Evolutionary conservation across 2,113 vertebrate species (phyloP).

Genomic region (Casuarius casuarius): DNA sequence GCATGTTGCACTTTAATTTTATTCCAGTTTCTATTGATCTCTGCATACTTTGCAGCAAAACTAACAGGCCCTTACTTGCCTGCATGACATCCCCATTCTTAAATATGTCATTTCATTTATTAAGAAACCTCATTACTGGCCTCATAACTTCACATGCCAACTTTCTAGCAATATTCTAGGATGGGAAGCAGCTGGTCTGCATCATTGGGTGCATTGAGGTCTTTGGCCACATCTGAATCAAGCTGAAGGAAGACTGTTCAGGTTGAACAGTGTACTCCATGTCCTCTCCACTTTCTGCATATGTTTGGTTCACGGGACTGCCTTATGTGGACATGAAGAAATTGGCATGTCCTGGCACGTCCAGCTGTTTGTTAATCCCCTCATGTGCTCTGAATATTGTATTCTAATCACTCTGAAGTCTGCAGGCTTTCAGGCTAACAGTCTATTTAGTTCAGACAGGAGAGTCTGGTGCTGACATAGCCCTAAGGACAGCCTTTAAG

Average conservation of each 20-base stretch:
- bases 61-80: background rate
- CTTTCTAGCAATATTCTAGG: background rate
- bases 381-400: background rate
- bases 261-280: background rate
- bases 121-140: background rate
- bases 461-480: fast-evolving
- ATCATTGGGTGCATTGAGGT: background rate
- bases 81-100: background rate
- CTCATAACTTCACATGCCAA: background rate
- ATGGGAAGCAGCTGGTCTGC: background rate
- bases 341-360: fast-evolving
- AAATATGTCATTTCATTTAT: background rate
- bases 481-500: background rate
- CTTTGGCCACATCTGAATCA: background rate
- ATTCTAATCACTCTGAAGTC: background rate
- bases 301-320: background rate
- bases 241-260: fast-evolving
- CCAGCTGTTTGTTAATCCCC: background rate
- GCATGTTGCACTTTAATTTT: background rate
- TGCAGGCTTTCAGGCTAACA: background rate
- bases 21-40: background rate
- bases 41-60: background rate
- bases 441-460: fast-evolving
- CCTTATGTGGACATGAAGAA: background rate
- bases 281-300: background rate